Base-by-base conservation (phyloP, 2,888 invertebrate genomes). In the Papilio demoleus region DNA sequence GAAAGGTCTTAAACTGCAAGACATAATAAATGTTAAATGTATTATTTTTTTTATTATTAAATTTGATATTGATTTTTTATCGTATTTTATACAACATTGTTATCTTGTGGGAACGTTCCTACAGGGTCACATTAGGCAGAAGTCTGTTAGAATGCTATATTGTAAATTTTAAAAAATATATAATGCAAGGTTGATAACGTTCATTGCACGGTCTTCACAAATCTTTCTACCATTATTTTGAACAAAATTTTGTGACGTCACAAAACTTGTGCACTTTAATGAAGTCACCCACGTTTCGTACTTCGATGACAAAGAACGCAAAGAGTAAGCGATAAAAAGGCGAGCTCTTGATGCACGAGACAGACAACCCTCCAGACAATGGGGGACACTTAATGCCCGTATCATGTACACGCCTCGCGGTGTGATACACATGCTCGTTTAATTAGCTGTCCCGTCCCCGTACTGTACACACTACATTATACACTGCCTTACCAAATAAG, bases 361-460 rank as follows among this genome's bases (percentile, higher is more conserved):
- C 88, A 88, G 88, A 86, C 87, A 82, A 79, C 81, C 77, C 89
- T 88, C 79, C 83, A 88, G 86, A 90, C 90, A 90, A 90, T 88
- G 77, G 82, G 81, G 81, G 77, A 78, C 80, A 84, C 87, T 88
- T 86, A 86, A 86, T 86, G 81, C 86, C 84, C 81, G 83, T 87
- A 86, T 86, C 84, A 79, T 80, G 78, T 79, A 78, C 79, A 72
- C 65, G 69, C 69, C 42, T 65, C 72, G 76, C 73, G 77, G 77
- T 77, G 77, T 78, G 75, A 78, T 83, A 81, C 79, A 82, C 79
- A 83, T 82, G 81, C 78, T 78, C 77, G 67, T 63, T 82, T 85
- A 83, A 85, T 85, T 86, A 86, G 82, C 38, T 40, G 38, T 36
- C 27, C 17, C 53, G 53, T 68, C 34, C 62, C 38, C 4, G 38